Conservation (phyloP, 2,888 invertebrate species). For the Netelia inedita region DNA sequence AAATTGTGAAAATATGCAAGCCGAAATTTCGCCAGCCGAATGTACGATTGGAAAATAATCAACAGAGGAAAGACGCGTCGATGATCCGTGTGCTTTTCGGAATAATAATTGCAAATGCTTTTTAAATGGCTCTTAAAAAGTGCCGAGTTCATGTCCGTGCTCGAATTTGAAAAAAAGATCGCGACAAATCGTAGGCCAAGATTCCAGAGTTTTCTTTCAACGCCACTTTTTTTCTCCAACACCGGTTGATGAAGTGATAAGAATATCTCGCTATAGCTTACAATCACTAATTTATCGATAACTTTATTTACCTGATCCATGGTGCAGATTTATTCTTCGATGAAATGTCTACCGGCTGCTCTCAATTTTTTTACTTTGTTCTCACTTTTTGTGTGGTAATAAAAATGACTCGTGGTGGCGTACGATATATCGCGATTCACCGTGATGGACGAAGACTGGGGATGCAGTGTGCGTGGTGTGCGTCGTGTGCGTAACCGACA, state of each 20-base stretch:
- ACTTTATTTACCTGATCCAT: conserved; percentile 61
- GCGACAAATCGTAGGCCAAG: neutral
- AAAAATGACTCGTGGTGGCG: conserved; percentile 36
- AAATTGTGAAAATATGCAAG: neutral
- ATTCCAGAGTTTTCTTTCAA: neutral
- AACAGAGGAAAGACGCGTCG: neutral
- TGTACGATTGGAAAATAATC: neutral
- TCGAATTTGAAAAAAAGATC: neutral
- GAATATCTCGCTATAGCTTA: neutral
- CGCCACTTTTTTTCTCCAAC: neutral
- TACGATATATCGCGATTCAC: conserved; percentile 52
- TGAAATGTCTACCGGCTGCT: conserved; percentile 12
- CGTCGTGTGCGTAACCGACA: neutral
- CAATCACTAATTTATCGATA: conserved; percentile 2
- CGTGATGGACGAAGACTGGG: conserved; percentile 50
- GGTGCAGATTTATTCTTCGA: conserved; percentile 32
- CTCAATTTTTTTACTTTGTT: conserved; percentile 25
- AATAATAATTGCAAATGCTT: neutral
- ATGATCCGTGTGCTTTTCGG: neutral
- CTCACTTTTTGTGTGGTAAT: conserved; percentile 31
- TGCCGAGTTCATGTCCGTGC: neutral
- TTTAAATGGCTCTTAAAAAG: neutral
- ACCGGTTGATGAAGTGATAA: conserved; percentile 10
- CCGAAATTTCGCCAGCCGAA: neutral
- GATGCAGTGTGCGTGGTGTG: conserved; percentile 17